Conservation (phyloP, 1,140 invertebrate species). For the Eurosta solidaginis region DNA sequence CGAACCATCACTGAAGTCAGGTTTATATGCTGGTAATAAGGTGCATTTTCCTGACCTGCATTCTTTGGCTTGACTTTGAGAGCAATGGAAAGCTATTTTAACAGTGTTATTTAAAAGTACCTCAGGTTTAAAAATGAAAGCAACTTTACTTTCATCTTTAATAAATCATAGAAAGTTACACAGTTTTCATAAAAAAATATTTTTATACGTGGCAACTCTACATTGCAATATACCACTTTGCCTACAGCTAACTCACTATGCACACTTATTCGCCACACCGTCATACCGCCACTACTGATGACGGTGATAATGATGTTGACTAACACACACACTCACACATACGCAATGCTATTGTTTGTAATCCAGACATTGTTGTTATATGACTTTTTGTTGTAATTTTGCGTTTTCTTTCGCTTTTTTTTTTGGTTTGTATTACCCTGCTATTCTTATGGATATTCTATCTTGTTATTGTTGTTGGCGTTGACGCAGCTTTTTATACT, state of each 20-base stretch:
- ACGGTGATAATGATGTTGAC: slow-evolving; percentile 19
- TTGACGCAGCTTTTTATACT: background rate
- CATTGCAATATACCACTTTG: background rate
- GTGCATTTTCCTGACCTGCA: no score
- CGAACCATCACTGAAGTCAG: no score
- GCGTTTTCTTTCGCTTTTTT: background rate
- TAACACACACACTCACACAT: no score
- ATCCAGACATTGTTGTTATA: slow-evolving; percentile 16
- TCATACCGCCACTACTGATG: background rate
- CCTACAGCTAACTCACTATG: background rate
- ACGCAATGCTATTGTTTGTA: slow-evolving; percentile 9
- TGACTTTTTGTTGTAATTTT: background rate
- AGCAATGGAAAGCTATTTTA: no score
- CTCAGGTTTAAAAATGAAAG: no score
- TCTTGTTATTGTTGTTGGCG: background rate
- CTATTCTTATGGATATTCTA: background rate
- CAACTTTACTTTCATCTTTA: no score
- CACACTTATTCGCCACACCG: background rate
- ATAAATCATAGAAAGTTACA: no score
- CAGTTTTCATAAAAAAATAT: background rate
- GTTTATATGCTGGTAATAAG: no score
- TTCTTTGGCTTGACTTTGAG: no score
- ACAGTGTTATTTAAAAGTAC: no score
- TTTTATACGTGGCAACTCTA: background rate
- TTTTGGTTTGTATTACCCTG: background rate